Evolutionary conservation across 2,113 vertebrate genomes (phyloP), one percentile per base, ranked within the genome.

Genomic region (Silurus meridionalis): DNA sequence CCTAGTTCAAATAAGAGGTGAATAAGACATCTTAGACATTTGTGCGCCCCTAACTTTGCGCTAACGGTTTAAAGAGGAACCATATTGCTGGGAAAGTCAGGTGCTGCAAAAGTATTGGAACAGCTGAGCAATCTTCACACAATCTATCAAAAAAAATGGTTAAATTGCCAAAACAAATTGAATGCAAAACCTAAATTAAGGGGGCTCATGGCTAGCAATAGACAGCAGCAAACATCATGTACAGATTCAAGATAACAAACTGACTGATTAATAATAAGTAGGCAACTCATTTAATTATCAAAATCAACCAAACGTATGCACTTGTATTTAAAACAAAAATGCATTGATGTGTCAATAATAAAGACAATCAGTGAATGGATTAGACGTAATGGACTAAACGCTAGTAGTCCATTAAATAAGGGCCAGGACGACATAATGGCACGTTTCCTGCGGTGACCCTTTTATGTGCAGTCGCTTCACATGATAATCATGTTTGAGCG

Each of bases 351-450:
- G n/a, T 55, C 52, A 10, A 23, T 55, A 78, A 78, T 78, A 55
- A 55, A 6, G 0, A 6, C 50, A 28, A 25, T 55, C 77, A 37
- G 53, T 9, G 37, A 79, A 19, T 19, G 14, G 77, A 58, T 48
- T 53, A n/a, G n/a, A 78, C 7, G 21, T 75, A 75, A 75, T 50
- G 46, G 46, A 1, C 9, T 72, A n/a, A 17, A 52, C 28, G n/a
- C 11, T 57, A 55, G 50, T 78, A 78, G 23, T 28, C 75, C 52
- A 78, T 78, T 78, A 78, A 78, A 55, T 23, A 78, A 78, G 17
- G 37, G 37, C 37, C 37, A 84, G 57, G 28, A 63, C 23, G 19
- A 5, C 25, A 60, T 60, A 83, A 83, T 48, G 52, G 23, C 25
- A 83, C 37, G 9, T 17, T 82, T 66, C 80, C 60, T 82, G 14